A percentile compares a stretch with the other conserved stretches of the same genome.
phyloP scores from a whole-genome alignment of 2,888 invertebrate genomes.

The Pammene aurita region DNA sequence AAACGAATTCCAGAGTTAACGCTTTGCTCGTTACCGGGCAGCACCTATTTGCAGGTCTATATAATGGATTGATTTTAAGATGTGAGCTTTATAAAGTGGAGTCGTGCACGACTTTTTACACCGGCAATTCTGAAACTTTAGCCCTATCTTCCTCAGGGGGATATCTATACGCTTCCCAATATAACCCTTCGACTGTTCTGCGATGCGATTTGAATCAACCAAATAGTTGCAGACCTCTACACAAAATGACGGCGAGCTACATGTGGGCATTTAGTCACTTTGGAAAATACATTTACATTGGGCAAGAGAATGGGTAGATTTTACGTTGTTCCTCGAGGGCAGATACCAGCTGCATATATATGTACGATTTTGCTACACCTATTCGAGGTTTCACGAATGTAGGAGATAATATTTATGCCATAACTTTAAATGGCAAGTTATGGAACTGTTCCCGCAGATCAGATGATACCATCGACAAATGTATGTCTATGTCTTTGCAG shows the following conservation, averaged over 20 bases:
- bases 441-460: background rate
- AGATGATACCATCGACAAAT: background rate
- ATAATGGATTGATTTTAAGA: background rate
- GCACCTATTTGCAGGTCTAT: background rate
- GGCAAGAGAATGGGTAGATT: background rate
- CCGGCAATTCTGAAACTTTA: background rate
- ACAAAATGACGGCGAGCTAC: background rate
- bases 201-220: background rate
- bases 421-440: background rate
- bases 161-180: background rate
- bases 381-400: background rate
- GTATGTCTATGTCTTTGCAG: too few species aligned
- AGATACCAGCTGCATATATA: background rate
- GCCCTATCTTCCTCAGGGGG: background rate
- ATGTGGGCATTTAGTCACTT: background rate
- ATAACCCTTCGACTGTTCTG: background rate
- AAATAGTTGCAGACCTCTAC: background rate
- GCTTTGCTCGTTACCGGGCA: background rate
- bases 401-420: background rate
- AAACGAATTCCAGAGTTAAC: background rate
- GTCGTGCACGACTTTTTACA: background rate
- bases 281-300: background rate
- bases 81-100: background rate
- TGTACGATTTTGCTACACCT: background rate
- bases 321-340: background rate